Conservation (phyloP, 2,113 vertebrate species). For the Mellivora capensis region DNA sequence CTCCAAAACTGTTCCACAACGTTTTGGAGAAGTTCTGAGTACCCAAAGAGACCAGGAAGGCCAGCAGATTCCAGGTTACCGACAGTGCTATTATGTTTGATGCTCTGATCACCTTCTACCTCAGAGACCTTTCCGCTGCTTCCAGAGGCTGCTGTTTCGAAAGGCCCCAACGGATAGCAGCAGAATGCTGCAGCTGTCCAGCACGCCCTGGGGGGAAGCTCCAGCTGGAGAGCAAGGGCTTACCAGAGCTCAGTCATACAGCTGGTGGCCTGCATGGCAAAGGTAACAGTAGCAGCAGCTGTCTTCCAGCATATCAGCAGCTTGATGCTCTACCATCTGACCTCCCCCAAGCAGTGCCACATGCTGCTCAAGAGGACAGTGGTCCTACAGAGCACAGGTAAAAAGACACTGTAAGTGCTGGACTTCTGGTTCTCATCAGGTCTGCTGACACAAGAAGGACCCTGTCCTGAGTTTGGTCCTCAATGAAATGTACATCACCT, state of each 20-base stretch:
- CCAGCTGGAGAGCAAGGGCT: constrained; percentile 86
- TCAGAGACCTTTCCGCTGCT: constrained; percentile 85
- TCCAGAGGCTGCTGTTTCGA: constrained; percentile 87
- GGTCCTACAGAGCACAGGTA: constrained; percentile 91
- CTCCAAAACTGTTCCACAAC: constrained; percentile 86
- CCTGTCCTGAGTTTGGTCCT: constrained; percentile 85
- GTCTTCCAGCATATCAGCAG: constrained; percentile 85
- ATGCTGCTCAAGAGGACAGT: constrained; percentile 86
- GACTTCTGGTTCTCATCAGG: constrained; percentile 92
- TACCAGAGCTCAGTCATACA: constrained; percentile 86
- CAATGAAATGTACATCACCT: constrained; percentile 97
- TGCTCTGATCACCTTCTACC: constrained; percentile 90
- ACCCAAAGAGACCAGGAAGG: constrained; percentile 86
- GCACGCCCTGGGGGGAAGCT: constrained; percentile 87
- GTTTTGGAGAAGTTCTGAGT: constrained; percentile 93
- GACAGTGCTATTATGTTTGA: constrained; percentile 94
- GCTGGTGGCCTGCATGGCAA: constrained; percentile 86
- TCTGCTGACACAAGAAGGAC: constrained; percentile 91
- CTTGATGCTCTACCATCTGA: constrained; percentile 87
- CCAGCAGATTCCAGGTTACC: constrained; percentile 87
- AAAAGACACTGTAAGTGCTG: constrained; percentile 91
- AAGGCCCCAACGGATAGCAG: constrained; percentile 83
- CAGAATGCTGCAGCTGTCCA: constrained; percentile 87
- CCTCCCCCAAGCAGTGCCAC: constrained; percentile 92
- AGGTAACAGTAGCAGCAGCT: constrained; percentile 87